Evolutionary conservation across 2,113 vertebrate species (phyloP), one percentile per base, ranked within the genome.

Genomic region (Hymenochirus boettgeri): DNA sequence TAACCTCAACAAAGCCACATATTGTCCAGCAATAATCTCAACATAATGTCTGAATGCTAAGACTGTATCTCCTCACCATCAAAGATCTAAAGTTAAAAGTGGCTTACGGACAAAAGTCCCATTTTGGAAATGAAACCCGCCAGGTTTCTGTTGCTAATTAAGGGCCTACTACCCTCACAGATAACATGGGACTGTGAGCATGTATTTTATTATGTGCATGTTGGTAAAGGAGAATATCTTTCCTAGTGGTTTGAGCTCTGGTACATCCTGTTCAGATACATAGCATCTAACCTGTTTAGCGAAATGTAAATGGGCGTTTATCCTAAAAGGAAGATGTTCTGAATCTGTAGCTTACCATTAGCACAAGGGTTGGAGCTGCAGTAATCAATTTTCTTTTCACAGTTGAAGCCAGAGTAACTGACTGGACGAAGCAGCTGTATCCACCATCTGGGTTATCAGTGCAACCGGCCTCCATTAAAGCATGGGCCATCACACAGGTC

Each of bases 321-420:
- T 2, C 7, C 13, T 6, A 15, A 42, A 5, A 39, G n/a, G n/a
- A 17, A 7, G 35, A 48, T 42, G 11, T 9, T 17, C 8, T n/a
- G 13, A 23, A 11, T 21, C 37, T 12, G 11, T 5, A n/a, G 33
- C 42, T 65, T 86, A 98, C 96, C 94, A 26, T 97, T 97, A 50
- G 89, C 82, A 69, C 96, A 99, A 17, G 96, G 95, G 52, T 87
- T 90, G 65, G 94, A 96, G 8, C 88, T 90, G 85, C 96, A 99
- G 77, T 90, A 83, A 70, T 96, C 96, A 0, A 94, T 90, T 77
- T 97, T 99, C 89, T 97, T 99, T 76, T 99, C 96, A 26, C 96
- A 99, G 84, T 97, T 99, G 82, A 98, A 98, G 47, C 96, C 96
- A 1, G 93, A 93, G 21, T 96, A 95, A 63, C 93, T 90, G 18